Percentiles rank a stretch among this genome's conserved stretches.
These are phyloP conservation scores for Thyatira batis DNA, from an alignment of 2,888 invertebrate species.

Conservation along the genomic window DNA sequence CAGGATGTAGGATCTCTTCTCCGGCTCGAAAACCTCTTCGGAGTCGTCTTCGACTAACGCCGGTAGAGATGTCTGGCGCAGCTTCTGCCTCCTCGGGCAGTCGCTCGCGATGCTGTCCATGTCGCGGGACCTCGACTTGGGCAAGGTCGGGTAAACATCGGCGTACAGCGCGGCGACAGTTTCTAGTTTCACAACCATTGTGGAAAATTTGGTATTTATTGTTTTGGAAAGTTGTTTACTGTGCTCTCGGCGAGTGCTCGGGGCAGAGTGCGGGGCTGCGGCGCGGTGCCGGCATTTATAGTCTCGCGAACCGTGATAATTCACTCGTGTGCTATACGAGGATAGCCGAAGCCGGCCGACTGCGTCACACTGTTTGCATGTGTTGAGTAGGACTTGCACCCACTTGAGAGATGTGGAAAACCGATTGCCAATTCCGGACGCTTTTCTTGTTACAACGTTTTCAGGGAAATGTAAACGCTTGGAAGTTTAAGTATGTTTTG, in stretches of 20 bases:
- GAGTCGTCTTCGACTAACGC: constrained; percentile 65
- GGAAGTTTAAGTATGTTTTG: background rate
- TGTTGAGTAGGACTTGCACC: constrained; percentile 35
- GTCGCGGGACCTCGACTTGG: constrained; percentile 47
- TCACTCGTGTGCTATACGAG: constrained; percentile 38
- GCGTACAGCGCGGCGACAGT: constrained; percentile 58
- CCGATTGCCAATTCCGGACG: constrained; percentile 24
- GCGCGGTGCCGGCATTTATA: constrained; percentile 52
- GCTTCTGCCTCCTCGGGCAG: constrained; percentile 56
- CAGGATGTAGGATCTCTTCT: constrained; percentile 56
- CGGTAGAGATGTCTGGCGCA: constrained; percentile 50
- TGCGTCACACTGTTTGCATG: constrained; percentile 46
- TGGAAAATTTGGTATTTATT: constrained; percentile 22
- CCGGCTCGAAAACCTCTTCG: constrained; percentile 56
- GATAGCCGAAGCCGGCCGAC: constrained; percentile 11
- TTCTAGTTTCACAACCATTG: constrained; percentile 71
- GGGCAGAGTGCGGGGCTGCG: constrained; percentile 58
- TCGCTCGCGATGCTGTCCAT: constrained; percentile 51
- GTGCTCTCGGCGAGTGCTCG: constrained; percentile 48
- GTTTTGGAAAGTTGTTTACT: constrained; percentile 33
- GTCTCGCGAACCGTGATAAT: constrained; percentile 40
- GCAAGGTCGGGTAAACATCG: constrained; percentile 55
- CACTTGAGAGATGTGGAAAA: constrained; percentile 32
- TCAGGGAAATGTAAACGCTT: constrained; percentile 1
- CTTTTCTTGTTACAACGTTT: constrained; percentile 3